These are phyloP conservation scores for Toxonevra muliebris DNA, from an alignment of 2,888 invertebrate species.

Conservation along the genomic window DNA sequence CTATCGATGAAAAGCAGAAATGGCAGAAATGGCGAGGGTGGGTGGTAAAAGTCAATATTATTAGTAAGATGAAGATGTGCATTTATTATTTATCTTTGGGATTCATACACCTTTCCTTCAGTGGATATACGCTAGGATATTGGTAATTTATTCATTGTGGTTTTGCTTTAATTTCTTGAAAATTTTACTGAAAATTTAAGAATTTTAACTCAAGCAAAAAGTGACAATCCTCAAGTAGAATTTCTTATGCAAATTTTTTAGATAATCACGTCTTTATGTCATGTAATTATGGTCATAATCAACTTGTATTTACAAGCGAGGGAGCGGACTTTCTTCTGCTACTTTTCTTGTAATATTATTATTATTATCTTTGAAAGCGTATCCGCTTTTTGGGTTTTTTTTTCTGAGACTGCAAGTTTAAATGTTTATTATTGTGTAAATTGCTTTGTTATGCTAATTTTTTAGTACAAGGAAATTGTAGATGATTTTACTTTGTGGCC, in stretches of 20 bases:
- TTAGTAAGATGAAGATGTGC: conserved; percentile 29
- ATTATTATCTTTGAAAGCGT: conserved; percentile 26
- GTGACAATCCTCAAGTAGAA: not conserved
- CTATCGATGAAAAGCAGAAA: conserved; percentile 1
- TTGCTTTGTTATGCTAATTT: conserved; percentile 54
- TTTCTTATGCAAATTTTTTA: conserved; percentile 45
- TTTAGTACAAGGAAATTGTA: not conserved
- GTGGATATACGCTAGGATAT: not conserved
- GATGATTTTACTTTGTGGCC: too few relatives aligned
- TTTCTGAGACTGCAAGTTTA: conserved; percentile 23
- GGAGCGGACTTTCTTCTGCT: conserved; percentile 30
- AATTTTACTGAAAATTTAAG: not conserved
- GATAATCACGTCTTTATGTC: conserved; percentile 59
- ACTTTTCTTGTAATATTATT: conserved; percentile 17
- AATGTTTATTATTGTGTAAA: conserved; percentile 44
- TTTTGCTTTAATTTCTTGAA: not conserved
- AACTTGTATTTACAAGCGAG: conserved; percentile 50
- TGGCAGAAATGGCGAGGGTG: conserved; percentile 3
- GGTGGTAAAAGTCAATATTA: conserved; percentile 48
- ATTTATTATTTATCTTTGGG: conserved; percentile 31
- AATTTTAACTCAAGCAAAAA: not conserved
- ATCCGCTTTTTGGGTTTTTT: conserved; percentile 20
- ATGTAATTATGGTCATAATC: conserved; percentile 63
- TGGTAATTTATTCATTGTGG: conserved; percentile 7
- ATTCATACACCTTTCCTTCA: not conserved